Evolutionary conservation across 2,888 invertebrate genomes (phyloP), one percentile per base, ranked within the genome.

Genomic region (Linyphia triangularis): DNA sequence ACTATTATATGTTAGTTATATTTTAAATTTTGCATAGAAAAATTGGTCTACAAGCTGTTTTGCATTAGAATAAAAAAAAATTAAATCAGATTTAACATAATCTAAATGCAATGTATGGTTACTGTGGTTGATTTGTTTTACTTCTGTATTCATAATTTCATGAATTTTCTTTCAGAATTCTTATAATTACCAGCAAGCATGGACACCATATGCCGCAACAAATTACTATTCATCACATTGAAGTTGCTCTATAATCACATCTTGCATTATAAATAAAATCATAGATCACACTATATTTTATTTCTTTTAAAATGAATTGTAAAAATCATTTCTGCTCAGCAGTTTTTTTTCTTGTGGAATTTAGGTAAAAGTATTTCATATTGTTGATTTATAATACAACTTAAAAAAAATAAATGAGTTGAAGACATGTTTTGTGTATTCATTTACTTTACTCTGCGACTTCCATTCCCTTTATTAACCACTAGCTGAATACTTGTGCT

Each of bases 151-250:
- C 16, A 65, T 40, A 10, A 1, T 5, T 19, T 13, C 30, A 1
- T 57, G 63, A 24, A 65, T 43, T 57, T 63, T 79, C 24, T 61
- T 85, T 85, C 26, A 89, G 89, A 89, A 81, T 70, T 81, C 85
- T 5, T 85, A 81, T 26, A 89, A 85, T 61, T 89, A 89, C 16
- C 89, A 89, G 63, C 85, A 82, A 33, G 61, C 88, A 24, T 89
- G 89, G 89, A 63, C 72, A 28, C 78, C 73, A 19, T 85, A 85
- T 77, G 75, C 89, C 51, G 75, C 89, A 26, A 63, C 88, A 75
- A 85, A 85, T 63, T 89, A 89, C 24, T 89, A 89, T 77, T 79
- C 89, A 57, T 79, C 89, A 7, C 89, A 89, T 22, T 89, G 79
- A 89, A 24, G 5, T 22, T 26, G 19, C 72, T 28, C 10, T 75